phyloP scores from a whole-genome alignment of 2,888 invertebrate genomes.

The Exephanes ischioxanthus region DNA sequence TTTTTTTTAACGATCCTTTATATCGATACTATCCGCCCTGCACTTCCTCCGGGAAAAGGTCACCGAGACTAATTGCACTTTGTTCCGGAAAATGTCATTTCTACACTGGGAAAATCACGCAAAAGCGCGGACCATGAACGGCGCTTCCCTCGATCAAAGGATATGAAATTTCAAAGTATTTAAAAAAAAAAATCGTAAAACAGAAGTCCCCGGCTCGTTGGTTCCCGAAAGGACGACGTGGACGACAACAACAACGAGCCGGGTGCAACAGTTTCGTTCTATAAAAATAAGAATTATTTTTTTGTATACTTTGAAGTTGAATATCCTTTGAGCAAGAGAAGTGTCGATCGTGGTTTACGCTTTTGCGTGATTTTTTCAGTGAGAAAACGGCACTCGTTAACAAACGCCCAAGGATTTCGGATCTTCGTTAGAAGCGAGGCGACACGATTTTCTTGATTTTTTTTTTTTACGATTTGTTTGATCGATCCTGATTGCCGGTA shows the following conservation, averaged over 20 bases:
- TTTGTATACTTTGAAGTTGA: too few relatives aligned
- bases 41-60: not conserved
- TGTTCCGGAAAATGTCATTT: not conserved
- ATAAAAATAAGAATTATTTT: too few relatives aligned
- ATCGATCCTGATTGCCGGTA: not conserved
- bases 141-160: not conserved
- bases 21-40: not conserved
- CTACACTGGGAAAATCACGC: conserved; percentile 1
- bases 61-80: conserved; percentile 9
- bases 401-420: conserved; percentile 19
- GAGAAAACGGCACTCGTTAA: not conserved
- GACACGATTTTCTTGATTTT: not conserved
- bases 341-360: conserved; percentile 71
- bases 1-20: not conserved
- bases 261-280: too few relatives aligned
- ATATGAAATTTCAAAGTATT: not conserved
- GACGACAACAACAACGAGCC: conserved; percentile 34
- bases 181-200: too few relatives aligned
- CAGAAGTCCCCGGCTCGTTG: conserved; percentile 49
- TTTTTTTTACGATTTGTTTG: conserved; percentile 1
- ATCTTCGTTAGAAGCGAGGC: conserved; percentile 37
- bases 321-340: not conserved
- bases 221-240: conserved; percentile 46
- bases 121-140: conserved; percentile 73
- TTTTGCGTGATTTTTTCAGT: conserved; percentile 60